These are phyloP conservation scores for Toxonevra muliebris DNA, from an alignment of 2,888 invertebrate species.

Conservation along the genomic window DNA sequence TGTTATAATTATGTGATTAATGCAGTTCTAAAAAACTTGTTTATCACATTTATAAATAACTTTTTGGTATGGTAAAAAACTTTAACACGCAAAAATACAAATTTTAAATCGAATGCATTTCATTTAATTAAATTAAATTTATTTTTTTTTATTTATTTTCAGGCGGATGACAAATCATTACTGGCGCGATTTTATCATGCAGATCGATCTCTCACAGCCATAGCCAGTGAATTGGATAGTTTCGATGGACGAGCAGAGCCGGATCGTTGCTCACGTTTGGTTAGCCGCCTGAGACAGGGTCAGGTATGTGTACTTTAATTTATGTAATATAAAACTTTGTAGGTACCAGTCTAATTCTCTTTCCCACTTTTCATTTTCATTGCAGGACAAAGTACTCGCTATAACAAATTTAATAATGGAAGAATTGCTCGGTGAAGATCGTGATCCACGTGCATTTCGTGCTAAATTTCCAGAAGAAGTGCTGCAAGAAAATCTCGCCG, in stretches of 20 bases:
- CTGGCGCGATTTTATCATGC: slow-evolving; percentile 98
- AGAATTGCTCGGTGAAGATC: slow-evolving; percentile 84
- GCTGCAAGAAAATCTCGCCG: slow-evolving; percentile 96
- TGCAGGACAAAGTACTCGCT: slow-evolving; percentile 84
- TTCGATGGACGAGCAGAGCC: slow-evolving; percentile 99
- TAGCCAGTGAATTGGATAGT: slow-evolving; percentile 96
- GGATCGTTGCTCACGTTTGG: slow-evolving; percentile 93
- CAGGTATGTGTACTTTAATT: slow-evolving; percentile 69
- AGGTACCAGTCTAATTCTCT: neutral
- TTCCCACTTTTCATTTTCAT: neutral
- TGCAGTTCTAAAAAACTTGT: too few species aligned
- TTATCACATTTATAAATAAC: too few species aligned
- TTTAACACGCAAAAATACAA: neutral
- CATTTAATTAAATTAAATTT: neutral
- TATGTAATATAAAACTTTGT: neutral
- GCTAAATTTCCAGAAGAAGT: slow-evolving; percentile 99
- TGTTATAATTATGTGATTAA: too few species aligned
- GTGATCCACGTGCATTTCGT: slow-evolving; percentile 92
- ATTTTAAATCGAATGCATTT: neutral
- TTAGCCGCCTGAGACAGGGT: slow-evolving; percentile 92
- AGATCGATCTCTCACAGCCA: slow-evolving; percentile 93
- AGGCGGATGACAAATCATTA: slow-evolving; percentile 92
- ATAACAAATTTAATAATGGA: slow-evolving; percentile 97
- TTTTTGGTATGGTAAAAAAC: too few species aligned
- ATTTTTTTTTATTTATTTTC: slow-evolving; percentile 59